phyloP scores from a whole-genome alignment of 2,797 vertebrate genomes.

The Rhynchotus rufescens region DNA sequence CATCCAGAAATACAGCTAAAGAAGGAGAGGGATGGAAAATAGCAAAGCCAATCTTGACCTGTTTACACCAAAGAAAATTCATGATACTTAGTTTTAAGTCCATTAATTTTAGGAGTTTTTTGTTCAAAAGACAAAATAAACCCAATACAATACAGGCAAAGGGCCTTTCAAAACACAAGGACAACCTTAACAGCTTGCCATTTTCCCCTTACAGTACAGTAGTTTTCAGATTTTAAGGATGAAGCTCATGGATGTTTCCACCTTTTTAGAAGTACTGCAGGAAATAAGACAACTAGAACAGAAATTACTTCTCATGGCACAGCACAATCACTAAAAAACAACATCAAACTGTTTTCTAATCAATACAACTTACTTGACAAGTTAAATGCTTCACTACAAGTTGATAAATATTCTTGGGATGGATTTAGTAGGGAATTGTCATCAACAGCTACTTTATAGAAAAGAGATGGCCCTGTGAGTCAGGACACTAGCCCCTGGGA shows the following conservation, averaged over 20 bases:
- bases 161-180: neutral
- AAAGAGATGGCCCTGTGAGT: neutral
- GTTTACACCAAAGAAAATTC: neutral
- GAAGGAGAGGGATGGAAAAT: neutral
- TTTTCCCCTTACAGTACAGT: neutral
- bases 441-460: neutral
- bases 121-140: neutral
- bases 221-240: neutral
- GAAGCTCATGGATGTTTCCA: neutral
- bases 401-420: slow-evolving; percentile 2
- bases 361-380: neutral
- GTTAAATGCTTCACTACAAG: slow-evolving; percentile 35
- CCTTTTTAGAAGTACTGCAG: neutral
- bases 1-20: neutral
- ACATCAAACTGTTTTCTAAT: slow-evolving; percentile 32
- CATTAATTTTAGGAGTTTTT: neutral
- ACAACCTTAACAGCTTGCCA: neutral
- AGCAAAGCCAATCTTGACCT: neutral
- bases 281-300: neutral
- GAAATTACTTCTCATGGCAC: slow-evolving; percentile 21
- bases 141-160: neutral
- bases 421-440: slow-evolving; percentile 15
- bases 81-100: neutral
- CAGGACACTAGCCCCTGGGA: neutral
- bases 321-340: slow-evolving; percentile 4